phyloP scores from a whole-genome alignment of 2,797 vertebrate genomes.

The Pithecia hirsuta region DNA sequence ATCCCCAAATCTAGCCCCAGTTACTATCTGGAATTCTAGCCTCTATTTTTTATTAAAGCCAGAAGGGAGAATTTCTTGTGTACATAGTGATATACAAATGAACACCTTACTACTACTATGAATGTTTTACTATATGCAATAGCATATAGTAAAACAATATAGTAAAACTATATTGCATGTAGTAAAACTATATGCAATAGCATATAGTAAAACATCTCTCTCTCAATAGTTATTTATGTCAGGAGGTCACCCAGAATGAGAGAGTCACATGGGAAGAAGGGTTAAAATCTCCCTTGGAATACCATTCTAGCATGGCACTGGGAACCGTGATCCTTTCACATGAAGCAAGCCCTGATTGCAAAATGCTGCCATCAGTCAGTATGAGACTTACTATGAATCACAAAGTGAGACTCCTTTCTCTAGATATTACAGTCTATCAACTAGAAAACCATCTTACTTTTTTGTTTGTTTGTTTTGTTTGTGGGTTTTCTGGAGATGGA shows the following conservation, averaged over 20 bases:
- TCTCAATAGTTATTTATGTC: neutral
- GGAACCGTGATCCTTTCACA: neutral
- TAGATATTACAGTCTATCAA: neutral
- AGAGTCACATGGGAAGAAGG: neutral
- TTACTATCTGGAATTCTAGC: neutral
- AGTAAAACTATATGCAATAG: neutral
- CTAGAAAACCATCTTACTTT: neutral
- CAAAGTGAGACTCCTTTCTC: conserved; percentile 10
- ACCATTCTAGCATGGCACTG: neutral
- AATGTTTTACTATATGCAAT: neutral
- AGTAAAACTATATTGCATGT: no score
- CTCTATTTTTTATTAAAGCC: conserved; percentile 26
- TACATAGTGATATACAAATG: neutral
- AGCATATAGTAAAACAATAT: neutral
- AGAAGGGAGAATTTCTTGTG: neutral
- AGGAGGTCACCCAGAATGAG: neutral
- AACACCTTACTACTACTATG: neutral
- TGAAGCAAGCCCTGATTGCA: neutral
- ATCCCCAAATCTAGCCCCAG: neutral
- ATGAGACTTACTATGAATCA: neutral
- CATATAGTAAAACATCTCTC: neutral
- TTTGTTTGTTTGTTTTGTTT: neutral
- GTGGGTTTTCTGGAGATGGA: neutral
- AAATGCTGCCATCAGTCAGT: neutral
- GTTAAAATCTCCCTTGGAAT: neutral